Percentiles rank a stretch among this genome's conserved stretches.
Evolutionary conservation across 2,113 vertebrate species (phyloP).

Genomic region (Apistogramma diplotaenia): DNA sequence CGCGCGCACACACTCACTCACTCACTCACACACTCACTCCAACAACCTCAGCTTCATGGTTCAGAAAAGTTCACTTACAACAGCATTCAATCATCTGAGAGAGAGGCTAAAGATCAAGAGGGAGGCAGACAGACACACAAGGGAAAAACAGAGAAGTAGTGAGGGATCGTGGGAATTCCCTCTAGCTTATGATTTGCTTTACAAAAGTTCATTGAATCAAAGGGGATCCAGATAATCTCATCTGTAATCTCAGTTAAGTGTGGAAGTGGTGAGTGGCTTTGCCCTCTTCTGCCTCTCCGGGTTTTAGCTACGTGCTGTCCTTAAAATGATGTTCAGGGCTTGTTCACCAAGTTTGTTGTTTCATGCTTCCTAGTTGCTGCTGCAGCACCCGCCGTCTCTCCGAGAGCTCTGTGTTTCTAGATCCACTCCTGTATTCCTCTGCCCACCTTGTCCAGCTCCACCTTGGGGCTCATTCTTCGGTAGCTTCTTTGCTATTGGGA

Average conservation of each 20-base stretch:
- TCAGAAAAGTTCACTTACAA: conserved; percentile 81
- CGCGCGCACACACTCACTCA: neutral
- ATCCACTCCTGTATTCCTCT: conserved; percentile 86
- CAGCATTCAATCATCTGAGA: conserved; percentile 85
- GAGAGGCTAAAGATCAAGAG: conserved; percentile 53
- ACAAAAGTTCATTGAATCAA: conserved; percentile 69
- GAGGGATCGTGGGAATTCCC: conserved; percentile 69
- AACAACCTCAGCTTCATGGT: conserved; percentile 70
- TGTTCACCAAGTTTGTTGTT: conserved; percentile 58
- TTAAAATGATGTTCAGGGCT: conserved; percentile 58
- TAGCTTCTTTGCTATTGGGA: conserved; percentile 88
- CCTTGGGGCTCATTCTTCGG: conserved; percentile 91
- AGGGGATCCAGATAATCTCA: conserved; percentile 67
- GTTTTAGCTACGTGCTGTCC: conserved; percentile 58
- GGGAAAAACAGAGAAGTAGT: conserved; percentile 36
- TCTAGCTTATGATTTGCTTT: conserved; percentile 84
- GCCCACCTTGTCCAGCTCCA: conserved; percentile 78
- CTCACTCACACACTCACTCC: conserved; percentile 69
- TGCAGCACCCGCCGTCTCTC: conserved; percentile 85
- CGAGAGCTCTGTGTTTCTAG: conserved; percentile 87
- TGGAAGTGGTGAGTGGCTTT: conserved; percentile 70
- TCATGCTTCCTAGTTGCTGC: conserved; percentile 82
- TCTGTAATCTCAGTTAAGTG: conserved; percentile 77
- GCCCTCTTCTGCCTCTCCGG: conserved; percentile 54
- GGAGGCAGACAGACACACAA: conserved; percentile 48